phyloP scores from a whole-genome alignment of 2,888 invertebrate species.

The Xestoiulus laeticollis region DNA sequence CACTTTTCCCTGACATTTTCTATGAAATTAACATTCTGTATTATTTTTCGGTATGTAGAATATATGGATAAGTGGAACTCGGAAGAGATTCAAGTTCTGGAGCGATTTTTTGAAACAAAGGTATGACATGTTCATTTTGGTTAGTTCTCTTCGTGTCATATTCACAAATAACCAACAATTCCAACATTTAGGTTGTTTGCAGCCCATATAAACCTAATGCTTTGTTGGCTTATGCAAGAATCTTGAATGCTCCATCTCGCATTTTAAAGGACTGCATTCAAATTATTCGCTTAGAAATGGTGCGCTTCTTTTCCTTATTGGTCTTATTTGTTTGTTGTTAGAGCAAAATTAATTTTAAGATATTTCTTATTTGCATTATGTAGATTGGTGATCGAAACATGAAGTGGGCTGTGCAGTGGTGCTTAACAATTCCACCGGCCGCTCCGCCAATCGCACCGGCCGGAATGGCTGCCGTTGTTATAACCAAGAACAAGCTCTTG shows the following conservation, averaged over 20 bases:
- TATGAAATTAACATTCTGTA: background rate
- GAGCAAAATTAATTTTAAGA: background rate
- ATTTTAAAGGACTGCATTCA: conserved; percentile 93
- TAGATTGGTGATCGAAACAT: conserved; percentile 68
- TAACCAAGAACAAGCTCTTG: conserved; percentile 86
- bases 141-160: background rate
- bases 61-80: conserved; percentile 85
- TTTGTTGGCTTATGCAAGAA: conserved; percentile 83
- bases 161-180: background rate
- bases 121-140: conserved; percentile 57
- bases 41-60: conserved; percentile 66
- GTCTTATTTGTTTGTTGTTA: background rate
- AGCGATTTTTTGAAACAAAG: conserved; percentile 87
- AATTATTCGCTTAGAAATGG: conserved; percentile 78
- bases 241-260: conserved; percentile 83
- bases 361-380: background rate
- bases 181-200: conserved; percentile 83
- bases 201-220: conserved; percentile 92
- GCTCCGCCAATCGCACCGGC: conserved; percentile 86
- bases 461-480: conserved; percentile 86
- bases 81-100: conserved; percentile 88
- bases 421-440: conserved; percentile 89
- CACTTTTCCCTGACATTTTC: no score
- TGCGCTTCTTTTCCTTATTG: conserved; percentile 49
- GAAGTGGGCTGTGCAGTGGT: conserved; percentile 92